phyloP scores from a whole-genome alignment of 2,113 vertebrate genomes.

The Brevimyrus niger region DNA sequence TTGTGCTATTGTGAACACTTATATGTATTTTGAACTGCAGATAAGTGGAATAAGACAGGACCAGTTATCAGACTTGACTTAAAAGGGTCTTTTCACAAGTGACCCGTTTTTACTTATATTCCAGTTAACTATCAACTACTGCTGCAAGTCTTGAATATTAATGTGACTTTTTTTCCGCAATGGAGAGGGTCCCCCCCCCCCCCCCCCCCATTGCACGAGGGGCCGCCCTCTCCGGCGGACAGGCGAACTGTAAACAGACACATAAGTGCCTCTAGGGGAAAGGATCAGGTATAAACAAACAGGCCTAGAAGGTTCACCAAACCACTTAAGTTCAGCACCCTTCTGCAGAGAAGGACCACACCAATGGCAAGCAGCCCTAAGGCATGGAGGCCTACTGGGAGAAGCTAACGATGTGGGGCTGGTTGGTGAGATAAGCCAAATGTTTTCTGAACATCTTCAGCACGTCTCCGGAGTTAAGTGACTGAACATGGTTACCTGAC shows the following conservation, averaged over 20 bases:
- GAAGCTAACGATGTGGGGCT: background rate
- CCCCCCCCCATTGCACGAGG: background rate
- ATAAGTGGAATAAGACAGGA: background rate
- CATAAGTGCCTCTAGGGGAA: constrained; percentile 25
- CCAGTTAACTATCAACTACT: background rate
- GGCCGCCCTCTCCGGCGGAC: constrained; percentile 19
- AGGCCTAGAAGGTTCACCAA: background rate
- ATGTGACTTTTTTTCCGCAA: background rate
- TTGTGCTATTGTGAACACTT: background rate
- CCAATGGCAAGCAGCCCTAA: background rate
- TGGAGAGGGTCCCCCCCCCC: background rate
- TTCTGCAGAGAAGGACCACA: background rate
- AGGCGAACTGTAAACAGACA: constrained; percentile 33
- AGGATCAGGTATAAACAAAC: constrained; percentile 23
- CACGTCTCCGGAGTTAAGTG: background rate
- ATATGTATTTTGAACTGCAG: background rate
- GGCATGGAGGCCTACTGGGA: background rate
- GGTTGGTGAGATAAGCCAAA: background rate
- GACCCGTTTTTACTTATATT: background rate
- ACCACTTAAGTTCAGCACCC: background rate
- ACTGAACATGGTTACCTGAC: background rate
- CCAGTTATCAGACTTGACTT: background rate
- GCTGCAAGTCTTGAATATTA: background rate
- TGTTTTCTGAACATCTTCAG: background rate
- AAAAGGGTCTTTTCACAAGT: background rate